Base-by-base conservation (phyloP, 2,888 invertebrate genomes). In the Pseudoips prasinana region DNA sequence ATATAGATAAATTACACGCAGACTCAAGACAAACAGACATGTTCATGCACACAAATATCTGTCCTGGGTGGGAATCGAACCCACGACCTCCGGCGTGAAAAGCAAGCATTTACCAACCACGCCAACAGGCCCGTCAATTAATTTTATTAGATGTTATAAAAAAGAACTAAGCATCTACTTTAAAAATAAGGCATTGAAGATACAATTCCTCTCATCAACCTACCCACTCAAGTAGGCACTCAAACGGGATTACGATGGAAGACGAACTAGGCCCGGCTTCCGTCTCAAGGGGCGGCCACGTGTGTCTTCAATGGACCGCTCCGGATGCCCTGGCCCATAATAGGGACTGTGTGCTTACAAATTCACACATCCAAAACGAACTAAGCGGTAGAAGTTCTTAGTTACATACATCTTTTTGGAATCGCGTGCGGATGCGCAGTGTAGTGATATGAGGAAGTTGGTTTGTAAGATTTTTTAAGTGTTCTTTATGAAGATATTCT, bases 221-320 rank as follows among this genome's bases (percentile, higher is more conserved):
- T n/a, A n/a, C n/a, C n/a, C 47, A 49, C 43, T 59, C 40, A 40
- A 57, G 59, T 49, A 38, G 47, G 58, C 50, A 58, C 64, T 66
- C 52, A 51, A 61, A 49, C 44, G 35, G 59, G 49, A 58, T 58
- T 50, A 59, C 49, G 39, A 40, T 50, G 43, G 46, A 51, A 53
- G 63, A 57, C 61, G 62, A 58, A 62, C 60, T 46, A 57, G 62
- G 64, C 62, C 38, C 39, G 55, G 72, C 77, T 74, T 80, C 82
- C 82, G 78, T 73, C 72, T 76, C 71, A 73, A 66, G 72, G 66
- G 51, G 48, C 49, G 46, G 70, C 69, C 86, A 86, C 85, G 86
- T 87, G 86, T 67, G 76, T 62, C 55, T 62, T 86, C 69, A 86
- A 87, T 81, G 62, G 73, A 54, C 47, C 66, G 46, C 76, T 75